Base-by-base conservation (phyloP, 1,140 invertebrate species). In the Araneus ventricosus region DNA sequence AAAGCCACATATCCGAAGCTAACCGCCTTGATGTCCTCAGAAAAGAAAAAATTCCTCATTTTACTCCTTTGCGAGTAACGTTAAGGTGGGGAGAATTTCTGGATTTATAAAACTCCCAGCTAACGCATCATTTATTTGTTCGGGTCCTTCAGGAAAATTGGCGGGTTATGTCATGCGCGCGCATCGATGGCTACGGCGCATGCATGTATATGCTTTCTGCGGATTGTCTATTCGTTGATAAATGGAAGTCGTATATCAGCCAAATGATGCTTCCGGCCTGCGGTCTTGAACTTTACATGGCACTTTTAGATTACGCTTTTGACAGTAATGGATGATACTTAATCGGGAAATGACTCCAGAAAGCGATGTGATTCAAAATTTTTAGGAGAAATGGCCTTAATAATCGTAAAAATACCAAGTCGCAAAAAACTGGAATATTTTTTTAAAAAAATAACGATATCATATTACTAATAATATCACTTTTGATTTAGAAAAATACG, bases 61-160 rank as follows among this genome's bases (percentile, higher is more conserved):
- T 88, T 88, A 88, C 52, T 88, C 41, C 87, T 52, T 75, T 88
- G 45, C 87, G 52, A 52, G 61, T 59, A 57, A 57, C 45, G 84
- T 88, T 88, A 88, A 75, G 34, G 59, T 8, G 10, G 63, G 63
- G 20, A 27, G 75, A 88, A 75, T 88, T 52, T 67, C 37, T 41
- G 63, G 63, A 88, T 37, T 41, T 88, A 75, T 88, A 88, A 88
- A 75, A 88, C 27, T 17, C 30, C 57, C 27, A 45, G 63, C 63
- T 88, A 88, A 75, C 70, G 87, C 63, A 24, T 88, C 87, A 88
- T 88, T 88, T 88, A 88, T 88, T 88, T 88, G 87, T 70, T 88
- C 52, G 84, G 61, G n/a, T 30, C 22, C 37, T 39, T 17, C 2
- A n/a, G 30, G 34, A 22, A 57, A n/a, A 22, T 70, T 88, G 30